Evolutionary conservation across 2,888 invertebrate species (phyloP), one percentile per base, ranked within the genome.

Genomic region (Papilio elwesi): DNA sequence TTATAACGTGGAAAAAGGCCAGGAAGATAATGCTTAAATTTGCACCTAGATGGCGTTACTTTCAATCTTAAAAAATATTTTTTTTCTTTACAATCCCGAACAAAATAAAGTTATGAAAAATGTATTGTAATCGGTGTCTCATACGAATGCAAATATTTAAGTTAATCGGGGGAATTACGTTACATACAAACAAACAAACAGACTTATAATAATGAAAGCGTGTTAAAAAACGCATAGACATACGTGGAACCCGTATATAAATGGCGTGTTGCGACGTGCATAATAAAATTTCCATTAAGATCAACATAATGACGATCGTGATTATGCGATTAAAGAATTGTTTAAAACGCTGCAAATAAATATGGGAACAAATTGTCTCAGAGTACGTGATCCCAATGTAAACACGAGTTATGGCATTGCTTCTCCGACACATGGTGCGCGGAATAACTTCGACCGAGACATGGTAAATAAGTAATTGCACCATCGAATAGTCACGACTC

Each of bases 391-490:
- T 76, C 75, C 75, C 77, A 78, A 81, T 82, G 76, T 71, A 72
- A 78, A 81, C 76, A 76, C 70, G 67, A 77, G 75, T 80, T 81
- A 75, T 78, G 71, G 76, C 75, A 75, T 78, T 67, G 67, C 53
- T 68, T n/a, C 65, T 81, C 80, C 82, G 83, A 83, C 85, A 83
- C 74, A 79, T 81, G 78, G 81, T 82, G 82, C 79, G 75, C 73
- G 70, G 75, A 76, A 76, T 76, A 76, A 76, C 74, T 75, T 76
- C 76, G 75, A 67, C 71, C 74, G 74, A 77, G 79, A 79, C 82
- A 79, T 73, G 76, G 76, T 82, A 84, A 84, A 78, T 75, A 81
- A 78, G 77, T 86, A 87, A 87, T 85, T 83, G 81, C 80, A 83
- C 80, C 79, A 82, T 78, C 75, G 79, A 80, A 76, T 77, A 77